These are phyloP conservation scores for Perizoma affinitatum DNA, from an alignment of 2,888 invertebrate genomes.

Conservation along the genomic window DNA sequence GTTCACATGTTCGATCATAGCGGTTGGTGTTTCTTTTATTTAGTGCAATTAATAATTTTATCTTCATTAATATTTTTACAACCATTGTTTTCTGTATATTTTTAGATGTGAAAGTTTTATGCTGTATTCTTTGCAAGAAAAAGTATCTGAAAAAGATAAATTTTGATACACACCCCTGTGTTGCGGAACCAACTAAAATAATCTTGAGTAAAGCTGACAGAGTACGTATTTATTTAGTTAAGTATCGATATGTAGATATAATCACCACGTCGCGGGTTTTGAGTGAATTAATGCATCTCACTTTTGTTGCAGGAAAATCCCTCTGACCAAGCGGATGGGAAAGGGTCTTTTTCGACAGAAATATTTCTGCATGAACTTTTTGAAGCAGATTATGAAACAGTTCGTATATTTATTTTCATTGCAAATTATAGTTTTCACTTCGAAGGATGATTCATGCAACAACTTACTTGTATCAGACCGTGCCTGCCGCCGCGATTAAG, in stretches of 20 bases:
- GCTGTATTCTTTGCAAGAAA: slow-evolving; percentile 68
- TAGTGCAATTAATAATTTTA: neutral
- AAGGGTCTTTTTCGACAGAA: slow-evolving; percentile 49
- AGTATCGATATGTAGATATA: neutral
- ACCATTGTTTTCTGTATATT: slow-evolving; percentile 29
- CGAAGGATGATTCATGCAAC: too few relatives aligned
- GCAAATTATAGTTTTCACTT: too few relatives aligned
- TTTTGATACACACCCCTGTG: slow-evolving; percentile 61
- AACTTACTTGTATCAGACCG: too few relatives aligned
- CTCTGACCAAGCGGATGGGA: slow-evolving; percentile 34
- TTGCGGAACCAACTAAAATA: slow-evolving; percentile 28
- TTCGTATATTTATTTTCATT: slow-evolving; percentile 29
- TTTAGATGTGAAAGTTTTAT: slow-evolving; percentile 62
- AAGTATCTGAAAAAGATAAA: slow-evolving; percentile 61
- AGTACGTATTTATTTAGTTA: slow-evolving; percentile 29
- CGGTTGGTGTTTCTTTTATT: slow-evolving; percentile 49
- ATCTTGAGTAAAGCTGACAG: slow-evolving; percentile 27
- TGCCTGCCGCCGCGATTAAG: too few relatives aligned
- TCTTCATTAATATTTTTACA: too few relatives aligned
- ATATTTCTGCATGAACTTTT: slow-evolving; percentile 56
- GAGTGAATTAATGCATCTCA: neutral
- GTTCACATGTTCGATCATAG: slow-evolving; percentile 62
- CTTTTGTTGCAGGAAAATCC: slow-evolving; percentile 42
- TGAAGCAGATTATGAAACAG: slow-evolving; percentile 54
- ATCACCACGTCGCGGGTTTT: neutral